A percentile compares a stretch with the other conserved stretches of the same genome.
Evolutionary conservation across 2,888 invertebrate genomes (phyloP).

Genomic region (Arctia plantaginis): DNA sequence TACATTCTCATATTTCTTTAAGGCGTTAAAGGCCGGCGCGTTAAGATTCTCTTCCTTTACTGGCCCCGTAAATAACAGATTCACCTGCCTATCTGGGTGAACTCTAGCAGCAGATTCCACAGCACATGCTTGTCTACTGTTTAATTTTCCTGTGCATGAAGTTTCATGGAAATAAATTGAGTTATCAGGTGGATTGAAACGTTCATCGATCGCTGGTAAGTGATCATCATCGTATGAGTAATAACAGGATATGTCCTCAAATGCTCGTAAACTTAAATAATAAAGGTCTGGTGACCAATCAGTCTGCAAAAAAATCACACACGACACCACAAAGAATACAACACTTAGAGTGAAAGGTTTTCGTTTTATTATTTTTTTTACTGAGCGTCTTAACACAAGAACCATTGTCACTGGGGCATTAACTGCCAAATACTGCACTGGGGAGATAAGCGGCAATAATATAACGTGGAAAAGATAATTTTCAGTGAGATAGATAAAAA

Average conservation of each 20-base stretch:
- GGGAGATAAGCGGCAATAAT: not conserved
- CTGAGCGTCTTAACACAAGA: not conserved
- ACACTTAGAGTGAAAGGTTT: not conserved
- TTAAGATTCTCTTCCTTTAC: not conserved
- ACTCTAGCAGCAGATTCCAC: conserved; percentile 25
- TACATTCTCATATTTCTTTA: conserved; percentile 39
- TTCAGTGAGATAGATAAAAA: not conserved
- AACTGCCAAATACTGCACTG: not conserved
- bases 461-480: not conserved
- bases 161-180: conserved; percentile 23
- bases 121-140: conserved; percentile 24
- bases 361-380: conserved; percentile 1
- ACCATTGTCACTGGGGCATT: not conserved
- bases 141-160: conserved; percentile 14
- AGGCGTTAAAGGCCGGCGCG: not conserved
- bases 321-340: not conserved
- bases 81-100: conserved; percentile 19
- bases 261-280: not conserved
- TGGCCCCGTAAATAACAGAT: conserved; percentile 1
- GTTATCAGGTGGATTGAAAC: conserved; percentile 3
- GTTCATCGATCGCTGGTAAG: not conserved
- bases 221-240: not conserved
- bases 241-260: conserved; percentile 16
- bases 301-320: conserved; percentile 1
- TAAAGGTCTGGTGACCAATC: not conserved